Base-by-base conservation (phyloP, 1,140 invertebrate genomes). In the Dreissena polymorpha region DNA sequence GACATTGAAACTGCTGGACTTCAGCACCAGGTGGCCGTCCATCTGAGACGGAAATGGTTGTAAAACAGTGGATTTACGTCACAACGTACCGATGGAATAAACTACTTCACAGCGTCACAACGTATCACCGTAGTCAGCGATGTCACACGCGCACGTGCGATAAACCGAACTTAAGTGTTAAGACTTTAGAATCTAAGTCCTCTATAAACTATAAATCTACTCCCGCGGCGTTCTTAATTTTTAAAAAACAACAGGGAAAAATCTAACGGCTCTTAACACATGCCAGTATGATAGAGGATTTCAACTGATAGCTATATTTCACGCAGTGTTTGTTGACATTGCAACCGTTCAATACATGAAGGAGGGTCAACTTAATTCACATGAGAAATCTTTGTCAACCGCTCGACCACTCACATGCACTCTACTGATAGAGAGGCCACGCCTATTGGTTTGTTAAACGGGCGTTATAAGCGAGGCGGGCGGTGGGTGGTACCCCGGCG, bases 1-100 rank as follows among this genome's bases (percentile, higher is more conserved):
- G 2, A 92, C 89, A 69, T 87, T 89, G 82, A 92, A 92, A 55
- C 87, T 89, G 77, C 88, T 89, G n/a, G 85, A 83, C 73, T 89
- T 89, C 87, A 92, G 90, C 49, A 86, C 91, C 77, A 91, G 74
- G 25, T 86, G 83, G 50, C 87, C 86, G 51, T 90, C 90, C 88
- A 91, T 90, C 85, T 89, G 81, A 60, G 39, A 39, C 8, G 39
- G 39, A 64, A 27, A 27, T 21, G 27, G 63, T 39, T 39, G 39
- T 39, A 8, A 8, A 39, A 39, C 39, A 39, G 39, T 39, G 39
- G 8, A 8, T 39, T 5, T 39, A 39, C 8, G 39, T 8, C 39
- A 39, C 39, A 39, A 39, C 39, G 39, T 39, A 39, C 39, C 39
- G 39, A 39, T 39, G 39, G 39, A 5, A 39, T 39, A 5, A 39